phyloP scores from a whole-genome alignment of 2,888 invertebrate genomes.

The Diarsia dahlii region DNA sequence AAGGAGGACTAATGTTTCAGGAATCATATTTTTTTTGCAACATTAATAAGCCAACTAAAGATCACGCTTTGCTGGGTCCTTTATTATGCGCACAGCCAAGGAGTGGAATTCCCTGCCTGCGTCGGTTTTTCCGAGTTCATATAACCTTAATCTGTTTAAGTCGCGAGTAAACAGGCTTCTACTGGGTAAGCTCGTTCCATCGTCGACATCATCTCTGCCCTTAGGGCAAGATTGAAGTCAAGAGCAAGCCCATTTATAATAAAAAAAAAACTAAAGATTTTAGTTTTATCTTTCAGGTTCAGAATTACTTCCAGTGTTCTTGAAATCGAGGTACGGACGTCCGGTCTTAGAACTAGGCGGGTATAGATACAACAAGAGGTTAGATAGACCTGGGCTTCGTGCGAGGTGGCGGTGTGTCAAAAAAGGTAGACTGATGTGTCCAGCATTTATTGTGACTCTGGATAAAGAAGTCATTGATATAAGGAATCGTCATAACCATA shows the following conservation, averaged over 20 bases:
- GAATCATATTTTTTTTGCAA: too few species aligned
- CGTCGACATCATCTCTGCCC: too few species aligned
- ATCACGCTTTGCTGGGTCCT: too few species aligned
- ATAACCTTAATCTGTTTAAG: too few species aligned
- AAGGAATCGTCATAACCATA: conserved; percentile 41
- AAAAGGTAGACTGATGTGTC: background rate
- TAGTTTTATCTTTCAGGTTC: conserved; percentile 36
- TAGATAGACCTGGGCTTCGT: background rate
- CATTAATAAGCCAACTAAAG: background rate
- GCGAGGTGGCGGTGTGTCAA: background rate
- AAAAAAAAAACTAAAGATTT: background rate
- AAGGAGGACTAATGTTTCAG: too few species aligned
- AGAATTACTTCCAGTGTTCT: conserved; percentile 66
- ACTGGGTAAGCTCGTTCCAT: too few species aligned
- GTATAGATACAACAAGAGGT: background rate
- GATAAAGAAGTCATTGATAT: background rate
- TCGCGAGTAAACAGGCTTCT: too few species aligned
- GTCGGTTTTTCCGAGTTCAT: too few species aligned
- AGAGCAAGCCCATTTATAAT: too few species aligned
- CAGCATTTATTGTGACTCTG: background rate
- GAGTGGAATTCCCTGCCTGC: too few species aligned
- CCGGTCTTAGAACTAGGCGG: conserved; percentile 67
- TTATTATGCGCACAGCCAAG: too few species aligned
- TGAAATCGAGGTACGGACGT: conserved; percentile 73
- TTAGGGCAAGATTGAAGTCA: too few species aligned